Base-by-base conservation (phyloP, 2,797 vertebrate species). In the Lates japonicus region DNA sequence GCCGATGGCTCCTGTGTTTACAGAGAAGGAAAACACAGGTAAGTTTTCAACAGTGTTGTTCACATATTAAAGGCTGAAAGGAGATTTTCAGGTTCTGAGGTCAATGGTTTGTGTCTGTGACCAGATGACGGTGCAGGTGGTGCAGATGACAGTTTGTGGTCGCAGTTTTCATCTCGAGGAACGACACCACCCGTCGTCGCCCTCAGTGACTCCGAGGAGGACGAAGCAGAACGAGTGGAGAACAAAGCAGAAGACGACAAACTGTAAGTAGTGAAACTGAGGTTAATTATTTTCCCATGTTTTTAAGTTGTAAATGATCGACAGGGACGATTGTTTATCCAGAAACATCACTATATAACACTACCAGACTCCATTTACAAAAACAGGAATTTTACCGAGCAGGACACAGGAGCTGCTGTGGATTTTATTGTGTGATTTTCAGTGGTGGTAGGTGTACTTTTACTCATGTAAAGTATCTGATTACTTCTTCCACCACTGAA, bases 121-220 rank as follows among this genome's bases (percentile, higher is more conserved):
- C 2, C 74, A 93, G 92, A 83, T 19, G 84, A 88, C 5, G 39
- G 22, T 0, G 86, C 71, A 19, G 90, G 88, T 6, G 46, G 19
- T 0, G 87, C 75, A 16, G 91, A 87, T 6, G 77, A 79, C 29
- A 17, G 11, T 1, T 70, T 91, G 69, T 92, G 88, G 92, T 73
- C 65, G 0, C 55, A 17, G 58, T 78, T 90, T 41, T 71, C 77
- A 0, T 60, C 80, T 2, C 44, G n/a, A 14, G 2, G 1, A 2
- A 13, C 33, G 1, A 0, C 22, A 0, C 2, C 31, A 0, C 0
- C 52, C 3, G 1, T 3, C 19, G 0, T 55, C 59, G 0, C 0
- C 22, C n/a, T 90, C 59, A 84, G 72, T 0, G 86, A 93, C 82
- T 85, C 88, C 0, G 80, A 81, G 39, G 77, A 87, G 33, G 89